phyloP scores from a whole-genome alignment of 2,888 invertebrate genomes.

The Lochmaea capreae region DNA sequence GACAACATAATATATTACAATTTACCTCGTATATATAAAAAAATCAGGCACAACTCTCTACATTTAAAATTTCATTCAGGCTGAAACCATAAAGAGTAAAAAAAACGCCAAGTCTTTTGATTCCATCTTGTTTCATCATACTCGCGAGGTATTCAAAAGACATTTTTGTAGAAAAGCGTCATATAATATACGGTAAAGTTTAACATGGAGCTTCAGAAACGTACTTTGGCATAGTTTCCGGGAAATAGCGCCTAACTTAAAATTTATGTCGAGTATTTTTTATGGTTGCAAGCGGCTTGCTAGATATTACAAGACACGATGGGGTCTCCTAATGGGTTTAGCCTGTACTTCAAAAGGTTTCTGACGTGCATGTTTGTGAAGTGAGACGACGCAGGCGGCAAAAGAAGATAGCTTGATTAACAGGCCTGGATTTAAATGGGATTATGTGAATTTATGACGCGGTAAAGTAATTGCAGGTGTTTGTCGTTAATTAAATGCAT shows the following conservation, averaged over 20 bases:
- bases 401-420: conserved; percentile 30
- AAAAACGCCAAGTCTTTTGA: not conserved
- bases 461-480: conserved; percentile 2
- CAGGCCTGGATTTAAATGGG: conserved; percentile 25
- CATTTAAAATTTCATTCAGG: not conserved
- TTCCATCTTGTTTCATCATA: conserved; percentile 10
- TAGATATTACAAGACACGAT: conserved; percentile 60
- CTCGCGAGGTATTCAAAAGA: conserved; percentile 16
- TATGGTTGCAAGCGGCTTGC: conserved; percentile 59
- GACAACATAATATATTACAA: too few species aligned
- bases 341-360: conserved; percentile 60
- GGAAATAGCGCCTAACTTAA: conserved; percentile 58
- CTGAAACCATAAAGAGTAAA: not conserved
- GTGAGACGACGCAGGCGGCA: conserved; percentile 40
- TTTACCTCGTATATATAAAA: not conserved
- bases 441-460: conserved; percentile 12
- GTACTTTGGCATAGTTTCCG: conserved; percentile 53
- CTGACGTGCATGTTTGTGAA: conserved; percentile 54
- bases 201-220: conserved; percentile 27
- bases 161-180: conserved; percentile 23
- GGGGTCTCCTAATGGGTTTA: conserved; percentile 61
- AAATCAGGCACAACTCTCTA: not conserved
- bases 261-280: conserved; percentile 60
- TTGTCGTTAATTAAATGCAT: not conserved
- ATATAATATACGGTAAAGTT: conserved; percentile 27